These are phyloP conservation scores for Pachypanchax playfairii DNA, from an alignment of 2,113 vertebrate genomes.

Conservation along the genomic window DNA sequence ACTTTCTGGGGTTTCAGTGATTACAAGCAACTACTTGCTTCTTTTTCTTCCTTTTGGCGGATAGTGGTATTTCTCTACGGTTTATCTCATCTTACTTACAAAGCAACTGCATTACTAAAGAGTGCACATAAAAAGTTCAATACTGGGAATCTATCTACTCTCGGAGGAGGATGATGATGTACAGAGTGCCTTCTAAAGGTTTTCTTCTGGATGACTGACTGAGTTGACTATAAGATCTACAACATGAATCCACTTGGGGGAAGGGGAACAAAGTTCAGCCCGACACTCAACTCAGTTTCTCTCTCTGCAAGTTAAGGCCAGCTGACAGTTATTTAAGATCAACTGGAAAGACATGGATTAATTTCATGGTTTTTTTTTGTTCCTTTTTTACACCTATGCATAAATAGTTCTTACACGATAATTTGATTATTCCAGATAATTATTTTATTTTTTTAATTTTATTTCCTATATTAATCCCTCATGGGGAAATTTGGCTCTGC, in stretches of 20 bases:
- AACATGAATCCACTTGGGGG: conserved; percentile 15
- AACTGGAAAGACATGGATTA: too few relatives aligned
- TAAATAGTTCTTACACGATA: too few relatives aligned
- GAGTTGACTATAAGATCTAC: conserved; percentile 42
- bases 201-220: conserved; percentile 46
- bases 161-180: conserved; percentile 9
- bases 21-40: conserved; percentile 11
- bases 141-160: conserved; percentile 3
- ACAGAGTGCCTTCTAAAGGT: conserved; percentile 21
- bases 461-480: too few relatives aligned
- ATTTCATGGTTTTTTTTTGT: too few relatives aligned
- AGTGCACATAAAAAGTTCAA: conserved; percentile 19
- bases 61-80: background rate
- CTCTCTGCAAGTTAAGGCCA: conserved; percentile 7
- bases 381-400: too few relatives aligned
- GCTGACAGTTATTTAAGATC: too few relatives aligned
- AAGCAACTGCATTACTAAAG: conserved; percentile 10
- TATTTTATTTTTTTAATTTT: too few relatives aligned
- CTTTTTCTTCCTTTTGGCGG: background rate
- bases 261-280: conserved; percentile 20
- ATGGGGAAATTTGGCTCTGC: too few relatives aligned
- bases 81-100: conserved; percentile 22
- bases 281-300: conserved; percentile 16
- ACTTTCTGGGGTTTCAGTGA: conserved; percentile 7
- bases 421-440: too few relatives aligned